Conservation (phyloP, 2,113 vertebrate species). For the Syrmaticus mikado region DNA sequence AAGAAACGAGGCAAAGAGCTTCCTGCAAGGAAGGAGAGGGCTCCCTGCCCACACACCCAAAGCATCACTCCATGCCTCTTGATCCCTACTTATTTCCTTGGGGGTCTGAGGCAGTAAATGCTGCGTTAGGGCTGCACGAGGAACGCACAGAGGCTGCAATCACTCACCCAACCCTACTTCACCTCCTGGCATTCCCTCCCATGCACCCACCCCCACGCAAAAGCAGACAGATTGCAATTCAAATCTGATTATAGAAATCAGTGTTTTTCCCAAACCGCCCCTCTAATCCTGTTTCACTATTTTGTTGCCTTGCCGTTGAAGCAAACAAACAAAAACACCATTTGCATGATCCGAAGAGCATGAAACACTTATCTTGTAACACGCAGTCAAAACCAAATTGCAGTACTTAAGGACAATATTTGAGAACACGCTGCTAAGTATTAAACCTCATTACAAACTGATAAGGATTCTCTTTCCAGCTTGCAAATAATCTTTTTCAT, state of each 20-base stretch:
- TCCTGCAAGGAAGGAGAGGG: background rate
- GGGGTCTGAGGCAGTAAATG: background rate
- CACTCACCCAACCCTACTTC: background rate
- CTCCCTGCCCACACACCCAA: background rate
- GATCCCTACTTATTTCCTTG: background rate
- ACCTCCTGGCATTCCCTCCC: background rate
- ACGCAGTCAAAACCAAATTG: background rate
- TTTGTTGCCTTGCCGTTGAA: background rate
- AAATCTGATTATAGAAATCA: slow-evolving; percentile 36
- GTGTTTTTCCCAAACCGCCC: slow-evolving; percentile 20
- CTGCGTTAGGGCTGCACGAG: background rate
- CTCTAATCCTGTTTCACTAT: slow-evolving; percentile 10
- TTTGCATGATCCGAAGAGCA: background rate
- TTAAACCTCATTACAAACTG: background rate
- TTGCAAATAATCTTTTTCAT: slow-evolving; percentile 15
- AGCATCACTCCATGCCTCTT: background rate
- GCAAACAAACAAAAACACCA: background rate
- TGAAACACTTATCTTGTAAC: background rate
- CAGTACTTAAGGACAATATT: background rate
- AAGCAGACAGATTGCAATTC: slow-evolving; percentile 31
- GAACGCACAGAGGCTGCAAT: rapidly evolving
- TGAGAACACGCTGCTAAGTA: background rate
- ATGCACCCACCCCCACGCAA: background rate
- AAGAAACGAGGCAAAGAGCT: background rate
- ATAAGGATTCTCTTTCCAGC: background rate